Evolutionary conservation across 2,113 vertebrate genomes (phyloP).

Genomic region (Malurus elegans): DNA sequence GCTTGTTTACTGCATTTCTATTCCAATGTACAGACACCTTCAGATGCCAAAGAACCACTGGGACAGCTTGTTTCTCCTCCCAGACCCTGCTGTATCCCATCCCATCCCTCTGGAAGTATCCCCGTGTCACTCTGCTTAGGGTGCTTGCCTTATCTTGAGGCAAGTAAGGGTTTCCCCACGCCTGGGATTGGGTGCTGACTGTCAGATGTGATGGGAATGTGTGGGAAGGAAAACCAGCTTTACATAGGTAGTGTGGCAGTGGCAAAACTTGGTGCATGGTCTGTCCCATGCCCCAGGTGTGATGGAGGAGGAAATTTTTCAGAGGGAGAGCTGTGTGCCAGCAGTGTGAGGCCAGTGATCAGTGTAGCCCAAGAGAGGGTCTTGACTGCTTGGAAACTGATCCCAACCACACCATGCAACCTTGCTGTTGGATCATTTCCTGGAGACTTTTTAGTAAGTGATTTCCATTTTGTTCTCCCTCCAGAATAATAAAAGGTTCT

Average conservation of each 20-base stretch:
- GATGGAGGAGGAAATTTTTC: neutral
- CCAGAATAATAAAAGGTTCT: neutral
- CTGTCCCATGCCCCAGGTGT: neutral
- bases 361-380: neutral
- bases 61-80: neutral
- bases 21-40: neutral
- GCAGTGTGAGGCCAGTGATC: neutral
- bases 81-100: neutral
- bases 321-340: neutral
- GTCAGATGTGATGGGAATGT: neutral
- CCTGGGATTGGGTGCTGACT: neutral
- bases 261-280: neutral
- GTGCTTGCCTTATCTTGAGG: neutral
- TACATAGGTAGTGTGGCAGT: fast-evolving
- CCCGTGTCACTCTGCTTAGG: fast-evolving
- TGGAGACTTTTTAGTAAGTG: neutral
- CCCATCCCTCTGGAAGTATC: neutral
- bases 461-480: neutral
- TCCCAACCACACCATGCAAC: fast-evolving
- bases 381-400: neutral
- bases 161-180: neutral
- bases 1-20: neutral
- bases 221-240: neutral
- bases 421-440: neutral
- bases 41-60: neutral